These are phyloP conservation scores for Gulo gulo DNA, from an alignment of 2,113 vertebrate genomes.

Conservation along the genomic window DNA sequence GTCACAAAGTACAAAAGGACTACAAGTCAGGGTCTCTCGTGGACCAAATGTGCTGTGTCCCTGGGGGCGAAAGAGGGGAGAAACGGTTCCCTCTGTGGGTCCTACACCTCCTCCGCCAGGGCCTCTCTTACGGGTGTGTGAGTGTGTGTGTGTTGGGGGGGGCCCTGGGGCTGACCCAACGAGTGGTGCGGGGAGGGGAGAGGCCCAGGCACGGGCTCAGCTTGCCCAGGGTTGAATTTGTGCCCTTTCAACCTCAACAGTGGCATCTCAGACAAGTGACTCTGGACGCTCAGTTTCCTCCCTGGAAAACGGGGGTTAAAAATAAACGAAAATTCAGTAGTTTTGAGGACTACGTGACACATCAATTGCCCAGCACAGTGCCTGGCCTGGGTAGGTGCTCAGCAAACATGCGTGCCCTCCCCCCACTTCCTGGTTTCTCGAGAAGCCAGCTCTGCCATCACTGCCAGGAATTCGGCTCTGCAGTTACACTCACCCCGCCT, in stretches of 20 bases:
- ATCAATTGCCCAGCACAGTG: not conserved
- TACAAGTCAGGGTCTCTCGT: not conserved
- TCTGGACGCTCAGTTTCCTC: not conserved
- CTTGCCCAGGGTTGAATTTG: no score
- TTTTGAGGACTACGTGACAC: not conserved
- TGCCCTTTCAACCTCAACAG: not conserved
- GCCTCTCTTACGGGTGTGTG: no score
- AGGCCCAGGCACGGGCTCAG: no score
- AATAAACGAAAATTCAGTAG: not conserved
- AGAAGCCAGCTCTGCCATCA: constrained; percentile 1
- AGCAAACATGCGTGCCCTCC: constrained; percentile 19
- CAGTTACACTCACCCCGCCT: not conserved
- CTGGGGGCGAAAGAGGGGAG: not conserved
- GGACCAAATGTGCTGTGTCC: not conserved
- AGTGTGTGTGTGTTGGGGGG: no score
- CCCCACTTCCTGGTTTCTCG: constrained; percentile 58
- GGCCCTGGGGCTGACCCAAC: fast-evolving
- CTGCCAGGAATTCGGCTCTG: constrained; percentile 60
- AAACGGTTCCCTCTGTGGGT: not conserved
- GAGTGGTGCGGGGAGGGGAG: no score
- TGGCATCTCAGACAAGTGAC: not conserved
- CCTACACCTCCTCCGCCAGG: not conserved
- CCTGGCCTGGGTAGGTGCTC: constrained; percentile 42
- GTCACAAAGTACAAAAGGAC: not conserved
- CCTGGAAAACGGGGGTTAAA: constrained; percentile 22